phyloP scores from a whole-genome alignment of 2,888 invertebrate genomes.

The Lycaena phlaeas region DNA sequence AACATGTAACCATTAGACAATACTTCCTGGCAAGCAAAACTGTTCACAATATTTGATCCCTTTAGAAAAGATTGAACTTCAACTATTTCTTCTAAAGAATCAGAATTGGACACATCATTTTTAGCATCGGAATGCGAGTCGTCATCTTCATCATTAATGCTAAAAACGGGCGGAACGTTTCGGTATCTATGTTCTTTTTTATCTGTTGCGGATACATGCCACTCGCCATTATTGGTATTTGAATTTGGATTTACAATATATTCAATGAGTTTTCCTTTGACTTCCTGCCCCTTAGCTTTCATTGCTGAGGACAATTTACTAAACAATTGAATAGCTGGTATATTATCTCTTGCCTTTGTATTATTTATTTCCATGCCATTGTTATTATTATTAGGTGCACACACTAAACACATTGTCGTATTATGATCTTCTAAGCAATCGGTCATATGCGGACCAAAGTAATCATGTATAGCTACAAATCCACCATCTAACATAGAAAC shows the following conservation, averaged over 20 bases:
- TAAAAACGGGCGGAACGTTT: constrained; percentile 93
- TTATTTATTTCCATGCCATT: constrained; percentile 37
- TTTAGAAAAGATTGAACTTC: constrained; percentile 86
- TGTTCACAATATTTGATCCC: constrained; percentile 86
- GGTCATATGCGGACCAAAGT: constrained; percentile 85
- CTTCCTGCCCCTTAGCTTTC: constrained; percentile 92
- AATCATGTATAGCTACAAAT: constrained; percentile 87
- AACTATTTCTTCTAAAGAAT: constrained; percentile 82
- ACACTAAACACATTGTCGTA: constrained; percentile 84
- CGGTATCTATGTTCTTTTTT: constrained; percentile 90
- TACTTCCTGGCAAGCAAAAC: constrained; percentile 94
- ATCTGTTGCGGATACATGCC: constrained; percentile 89
- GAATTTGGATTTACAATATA: constrained; percentile 92
- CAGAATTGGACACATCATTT: constrained; percentile 66
- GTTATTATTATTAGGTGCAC: constrained; percentile 71
- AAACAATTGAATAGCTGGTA: constrained; percentile 78
- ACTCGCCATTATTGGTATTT: constrained; percentile 73
- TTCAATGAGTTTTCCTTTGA: constrained; percentile 92
- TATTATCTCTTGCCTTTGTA: constrained; percentile 42
- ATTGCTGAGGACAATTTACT: constrained; percentile 89
- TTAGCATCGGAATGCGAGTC: constrained; percentile 44
- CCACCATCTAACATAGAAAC: constrained; percentile 95
- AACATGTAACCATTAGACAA: constrained; percentile 90
- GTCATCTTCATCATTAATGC: constrained; percentile 88
- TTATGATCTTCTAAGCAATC: constrained; percentile 91